A percentile compares a stretch with the other conserved stretches of the same genome.
These are phyloP conservation scores for Charadrius vociferus DNA, from an alignment of 2,113 vertebrate species.

Conservation along the genomic window DNA sequence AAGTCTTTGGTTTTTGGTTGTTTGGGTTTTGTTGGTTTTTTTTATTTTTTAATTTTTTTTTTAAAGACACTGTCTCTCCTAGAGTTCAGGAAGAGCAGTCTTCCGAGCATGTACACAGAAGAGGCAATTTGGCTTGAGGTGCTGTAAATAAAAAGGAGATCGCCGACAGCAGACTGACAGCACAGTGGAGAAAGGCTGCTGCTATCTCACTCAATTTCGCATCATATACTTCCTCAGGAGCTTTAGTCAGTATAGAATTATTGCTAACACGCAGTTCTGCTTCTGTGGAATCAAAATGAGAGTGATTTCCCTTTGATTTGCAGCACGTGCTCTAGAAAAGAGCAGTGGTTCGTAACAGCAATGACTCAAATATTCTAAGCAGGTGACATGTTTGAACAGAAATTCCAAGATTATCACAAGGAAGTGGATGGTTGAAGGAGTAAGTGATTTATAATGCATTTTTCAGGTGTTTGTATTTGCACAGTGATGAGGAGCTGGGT, in stretches of 20 bases:
- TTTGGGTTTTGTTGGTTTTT: too few relatives aligned
- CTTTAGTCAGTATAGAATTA: neutral
- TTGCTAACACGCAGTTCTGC: neutral
- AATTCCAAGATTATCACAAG: neutral
- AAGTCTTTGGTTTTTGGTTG: neutral
- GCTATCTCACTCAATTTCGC: neutral
- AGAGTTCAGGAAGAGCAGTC: neutral
- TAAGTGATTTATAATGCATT: neutral
- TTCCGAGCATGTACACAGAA: too few relatives aligned
- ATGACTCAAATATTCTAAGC: neutral
- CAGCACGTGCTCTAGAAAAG: too few relatives aligned
- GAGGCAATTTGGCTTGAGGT: neutral
- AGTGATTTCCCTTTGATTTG: neutral
- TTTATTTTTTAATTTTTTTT: neutral
- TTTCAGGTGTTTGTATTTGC: neutral
- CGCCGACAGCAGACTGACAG: neutral
- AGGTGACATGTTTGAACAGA: neutral
- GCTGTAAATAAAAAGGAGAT: neutral
- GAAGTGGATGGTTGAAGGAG: neutral
- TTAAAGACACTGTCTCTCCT: neutral
- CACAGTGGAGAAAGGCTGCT: neutral
- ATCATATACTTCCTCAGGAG: neutral
- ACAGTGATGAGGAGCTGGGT: neutral
- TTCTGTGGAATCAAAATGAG: neutral
- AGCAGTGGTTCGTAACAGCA: neutral